Evolutionary conservation across 1,140 invertebrate species (phyloP).

Genomic region (Panagrolaimus sp.): DNA sequence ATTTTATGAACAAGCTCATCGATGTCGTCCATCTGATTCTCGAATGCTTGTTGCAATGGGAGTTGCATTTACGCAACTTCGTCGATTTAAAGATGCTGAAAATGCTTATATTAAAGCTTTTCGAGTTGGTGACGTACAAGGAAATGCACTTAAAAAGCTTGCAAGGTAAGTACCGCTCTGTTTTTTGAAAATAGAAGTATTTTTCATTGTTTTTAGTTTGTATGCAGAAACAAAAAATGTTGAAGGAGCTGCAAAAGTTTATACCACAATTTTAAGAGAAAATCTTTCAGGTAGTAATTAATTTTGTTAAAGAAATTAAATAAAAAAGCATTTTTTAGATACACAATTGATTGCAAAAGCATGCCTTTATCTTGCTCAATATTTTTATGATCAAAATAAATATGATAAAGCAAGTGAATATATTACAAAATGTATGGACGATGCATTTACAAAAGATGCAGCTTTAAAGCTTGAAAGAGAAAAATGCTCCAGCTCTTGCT

Average conservation of each 20-base stretch:
- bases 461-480: not conserved
- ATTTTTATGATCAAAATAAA: not conserved
- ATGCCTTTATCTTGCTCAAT: not conserved
- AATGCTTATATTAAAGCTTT: not conserved
- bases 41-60: conserved; percentile 1
- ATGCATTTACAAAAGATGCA: not conserved
- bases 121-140: not conserved
- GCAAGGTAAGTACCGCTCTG: too few relatives aligned
- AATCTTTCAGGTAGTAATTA: not conserved
- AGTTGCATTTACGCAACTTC: not conserved
- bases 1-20: conserved; percentile 2
- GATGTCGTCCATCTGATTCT: conserved; percentile 1
- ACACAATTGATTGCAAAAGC: not conserved
- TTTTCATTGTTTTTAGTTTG: not conserved
- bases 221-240: not conserved
- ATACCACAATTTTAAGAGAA: not conserved
- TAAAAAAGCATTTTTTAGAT: not conserved
- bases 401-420: not conserved
- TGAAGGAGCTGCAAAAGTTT: not conserved
- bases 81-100: not conserved
- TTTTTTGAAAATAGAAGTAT: not conserved
- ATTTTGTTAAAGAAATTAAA: too few relatives aligned
- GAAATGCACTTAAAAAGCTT: not conserved
- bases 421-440: not conserved
- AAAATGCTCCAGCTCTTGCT: not conserved